Evolutionary conservation across 1,140 invertebrate genomes (phyloP), one percentile per base, ranked within the genome.

Genomic region (Dendrolimus punctatus): DNA sequence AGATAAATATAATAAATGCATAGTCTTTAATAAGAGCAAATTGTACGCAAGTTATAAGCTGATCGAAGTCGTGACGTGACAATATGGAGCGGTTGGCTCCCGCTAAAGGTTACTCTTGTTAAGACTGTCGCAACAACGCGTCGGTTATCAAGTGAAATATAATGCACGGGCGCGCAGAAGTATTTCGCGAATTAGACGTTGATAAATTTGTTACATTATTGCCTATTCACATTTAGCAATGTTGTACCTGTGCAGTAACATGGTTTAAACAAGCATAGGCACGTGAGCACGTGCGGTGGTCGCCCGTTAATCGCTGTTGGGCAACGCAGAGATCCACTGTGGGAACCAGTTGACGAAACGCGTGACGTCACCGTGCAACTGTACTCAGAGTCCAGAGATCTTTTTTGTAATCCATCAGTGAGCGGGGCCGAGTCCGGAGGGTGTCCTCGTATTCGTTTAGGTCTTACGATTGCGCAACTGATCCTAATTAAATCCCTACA

Each of bases 401-500:
- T 77, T 79, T 78, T 81, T 72, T 68, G 66, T 71, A 76, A 72
- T 76, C 54, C 63, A 70, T 66, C 70, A 73, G 77, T 77, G 73
- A 84, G 68, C 72, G 78, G 75, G 68, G 71, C 60, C 53, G 59
- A 55, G 52, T 57, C 70, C 52, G 64, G 62, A 68, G 62, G 76
- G 63, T 78, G 80, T 81, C 81, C 79, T 81, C 79, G 81, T 85
- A 75, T 82, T 78, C 74, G 75, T 83, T 80, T 80, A 80, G 76
- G 74, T 65, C 51, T 67, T 68, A 64, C 69, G 64, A 72, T 65
- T 71, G 71, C 80, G 75, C 77, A 82, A 84, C 69, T 80, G 79
- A 78, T 84, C 80, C 80, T 85, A 85, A 85, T 85, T 85, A 84
- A 84, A 82, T 80, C 80, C 79, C 76, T 84, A 81, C 73, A 72